phyloP scores from a whole-genome alignment of 2,113 vertebrate species.

The Aegithalos caudatus region DNA sequence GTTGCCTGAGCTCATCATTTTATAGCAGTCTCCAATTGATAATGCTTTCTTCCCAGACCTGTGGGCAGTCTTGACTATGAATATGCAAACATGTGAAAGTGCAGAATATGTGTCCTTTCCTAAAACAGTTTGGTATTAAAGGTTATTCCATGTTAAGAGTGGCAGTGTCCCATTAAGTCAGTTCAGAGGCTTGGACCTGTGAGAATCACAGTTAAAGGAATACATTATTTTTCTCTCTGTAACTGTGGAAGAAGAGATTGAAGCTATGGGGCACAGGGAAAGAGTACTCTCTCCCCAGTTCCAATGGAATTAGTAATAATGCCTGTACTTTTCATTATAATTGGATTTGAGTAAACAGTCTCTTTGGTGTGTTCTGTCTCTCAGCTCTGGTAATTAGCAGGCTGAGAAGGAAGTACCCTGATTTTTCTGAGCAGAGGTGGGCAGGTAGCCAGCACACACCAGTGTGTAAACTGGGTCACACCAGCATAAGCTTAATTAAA shows the following conservation, averaged over 20 bases:
- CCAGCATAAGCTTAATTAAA: not conserved
- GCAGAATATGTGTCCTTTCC: not conserved
- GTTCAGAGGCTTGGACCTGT: not conserved
- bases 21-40: not conserved
- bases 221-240: not conserved
- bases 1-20: not conserved
- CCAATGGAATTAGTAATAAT: not conserved
- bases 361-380: not conserved
- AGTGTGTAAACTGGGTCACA: constrained; percentile 43
- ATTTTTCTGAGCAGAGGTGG: constrained; percentile 37
- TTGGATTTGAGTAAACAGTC: constrained; percentile 35
- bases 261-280: not conserved
- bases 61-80: not conserved
- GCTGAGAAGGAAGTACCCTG: constrained; percentile 56
- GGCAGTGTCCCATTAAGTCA: not conserved
- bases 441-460: constrained; percentile 28
- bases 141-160: not conserved
- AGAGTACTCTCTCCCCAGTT: not conserved
- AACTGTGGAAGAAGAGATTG: not conserved
- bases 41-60: not conserved
- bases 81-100: not conserved
- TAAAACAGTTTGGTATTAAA: not conserved
- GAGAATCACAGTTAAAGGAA: not conserved
- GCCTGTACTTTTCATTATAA: constrained; percentile 20
- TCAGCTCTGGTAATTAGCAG: constrained; percentile 44